phyloP scores from a whole-genome alignment of 2,113 vertebrate species.

The Prinia subflava region DNA sequence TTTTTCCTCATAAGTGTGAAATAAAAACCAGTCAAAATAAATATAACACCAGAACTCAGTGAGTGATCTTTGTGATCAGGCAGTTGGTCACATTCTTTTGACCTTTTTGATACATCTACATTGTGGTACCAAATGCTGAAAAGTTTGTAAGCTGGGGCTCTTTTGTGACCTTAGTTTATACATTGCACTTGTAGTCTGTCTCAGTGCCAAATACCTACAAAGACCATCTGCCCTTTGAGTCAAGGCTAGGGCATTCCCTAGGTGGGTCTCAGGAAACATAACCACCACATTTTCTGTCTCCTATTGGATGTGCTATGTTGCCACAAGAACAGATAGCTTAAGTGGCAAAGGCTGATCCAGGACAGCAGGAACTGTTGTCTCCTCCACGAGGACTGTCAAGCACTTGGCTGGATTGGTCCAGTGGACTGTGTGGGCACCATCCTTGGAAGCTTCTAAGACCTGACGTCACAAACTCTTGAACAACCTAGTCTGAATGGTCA shows the following conservation, averaged over 20 bases:
- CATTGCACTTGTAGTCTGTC: neutral
- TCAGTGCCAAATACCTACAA: neutral
- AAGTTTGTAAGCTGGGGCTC: neutral
- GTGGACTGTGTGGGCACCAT: neutral
- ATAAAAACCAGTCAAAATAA: neutral
- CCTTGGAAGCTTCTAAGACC: neutral
- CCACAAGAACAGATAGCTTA: neutral
- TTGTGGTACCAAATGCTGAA: neutral
- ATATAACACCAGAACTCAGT: neutral
- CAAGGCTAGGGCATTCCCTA: neutral
- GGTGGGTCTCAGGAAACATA: neutral
- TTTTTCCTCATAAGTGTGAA: neutral
- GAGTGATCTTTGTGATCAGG: neutral
- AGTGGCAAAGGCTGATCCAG: neutral
- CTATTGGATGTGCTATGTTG: neutral
- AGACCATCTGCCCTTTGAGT: neutral
- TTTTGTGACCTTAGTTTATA: neutral
- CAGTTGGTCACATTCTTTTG: neutral
- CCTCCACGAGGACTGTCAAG: neutral
- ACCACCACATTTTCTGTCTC: neutral
- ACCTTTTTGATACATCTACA: neutral
- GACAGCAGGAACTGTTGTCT: neutral
- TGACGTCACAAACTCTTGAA: neutral
- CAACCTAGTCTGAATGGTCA: neutral
- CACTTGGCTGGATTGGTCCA: neutral